These are phyloP conservation scores for Empis stercorea DNA, from an alignment of 2,888 invertebrate species.

Conservation along the genomic window DNA sequence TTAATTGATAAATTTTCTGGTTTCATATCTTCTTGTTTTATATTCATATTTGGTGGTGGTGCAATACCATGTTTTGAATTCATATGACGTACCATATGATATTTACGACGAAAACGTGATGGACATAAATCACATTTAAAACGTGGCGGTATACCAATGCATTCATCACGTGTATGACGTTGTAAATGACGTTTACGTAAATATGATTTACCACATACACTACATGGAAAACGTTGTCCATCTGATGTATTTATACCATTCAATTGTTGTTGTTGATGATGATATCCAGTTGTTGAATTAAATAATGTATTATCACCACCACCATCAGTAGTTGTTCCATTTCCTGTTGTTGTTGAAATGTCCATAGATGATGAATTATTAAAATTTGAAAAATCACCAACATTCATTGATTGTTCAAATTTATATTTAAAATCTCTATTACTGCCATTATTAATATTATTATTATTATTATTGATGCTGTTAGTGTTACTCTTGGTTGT, in stretches of 20 bases:
- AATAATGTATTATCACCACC: not conserved
- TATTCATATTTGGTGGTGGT: constrained; percentile 21
- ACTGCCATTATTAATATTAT: not conserved
- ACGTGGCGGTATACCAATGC: constrained; percentile 39
- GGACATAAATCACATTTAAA: constrained; percentile 40
- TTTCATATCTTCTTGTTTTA: constrained; percentile 20
- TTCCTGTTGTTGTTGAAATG: not conserved
- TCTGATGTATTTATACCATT: not conserved
- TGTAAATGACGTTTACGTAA: constrained; percentile 47
- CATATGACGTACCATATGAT: constrained; percentile 39
- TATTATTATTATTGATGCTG: not conserved
- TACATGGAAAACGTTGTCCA: constrained; percentile 39
- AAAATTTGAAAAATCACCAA: constrained; percentile 6
- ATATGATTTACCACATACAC: constrained; percentile 45
- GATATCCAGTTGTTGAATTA: not conserved
- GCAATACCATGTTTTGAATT: constrained; percentile 35
- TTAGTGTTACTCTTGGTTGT: too few species aligned
- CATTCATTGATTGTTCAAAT: constrained; percentile 15
- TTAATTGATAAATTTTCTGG: constrained; percentile 31
- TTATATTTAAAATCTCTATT: constrained; percentile 14
- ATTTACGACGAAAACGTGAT: constrained; percentile 39
- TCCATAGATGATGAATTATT: not conserved
- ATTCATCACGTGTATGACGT: constrained; percentile 42
- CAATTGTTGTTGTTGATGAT: not conserved
- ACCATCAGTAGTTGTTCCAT: not conserved